Base-by-base conservation (phyloP, 1,140 invertebrate species). In the Brachionus plicatilis region DNA sequence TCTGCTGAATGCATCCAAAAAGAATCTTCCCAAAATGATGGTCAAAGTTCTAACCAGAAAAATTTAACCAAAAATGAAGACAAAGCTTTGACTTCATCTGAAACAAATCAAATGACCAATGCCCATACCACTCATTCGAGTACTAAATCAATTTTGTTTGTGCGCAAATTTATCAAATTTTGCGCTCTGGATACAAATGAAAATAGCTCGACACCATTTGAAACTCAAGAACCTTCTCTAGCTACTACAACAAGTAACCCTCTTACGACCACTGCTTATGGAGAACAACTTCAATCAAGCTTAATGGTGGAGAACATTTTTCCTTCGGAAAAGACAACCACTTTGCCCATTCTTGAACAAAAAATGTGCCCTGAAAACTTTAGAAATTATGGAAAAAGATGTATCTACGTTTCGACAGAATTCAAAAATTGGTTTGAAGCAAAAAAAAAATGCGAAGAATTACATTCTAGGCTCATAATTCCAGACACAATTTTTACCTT, bases 311-410 rank as follows among this genome's bases (percentile, higher is more conserved):
- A 20, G n/a, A 20, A 60, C 0, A 60, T 7, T 17, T 9, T 20
- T 3, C 20, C 3, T 1, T 20, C 53, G 3, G 1, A 60, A 8
- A 60, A 7, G 2, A 60, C 20, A 20, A 56, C 53, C 20, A 20
- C 5, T 24, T 9, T 60, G 20, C 7, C 17, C 0, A 20, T 60
- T 20, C 17, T 60, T 11, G 33, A 41, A 43, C 41, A 72, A 72
- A 72, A 72, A 20, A 9, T 27, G 33, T 76, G 72, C 50, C 43
- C 43, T 47, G 43, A 76, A 50, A 76, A 76, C 47, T 76, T 76
- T 50, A 76, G 24, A 50, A 24, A 76, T 12, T 50, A 50, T 50
- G 20, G 24, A 14, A 27, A 76, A 27, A 47, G 43, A 76, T 76
- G 72, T 12, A 27, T 76, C n/a, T 50, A 50, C 50, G n/a, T 76